Base-by-base conservation (phyloP, 2,888 invertebrate species). In the Omphaloscelis lunosa region DNA sequence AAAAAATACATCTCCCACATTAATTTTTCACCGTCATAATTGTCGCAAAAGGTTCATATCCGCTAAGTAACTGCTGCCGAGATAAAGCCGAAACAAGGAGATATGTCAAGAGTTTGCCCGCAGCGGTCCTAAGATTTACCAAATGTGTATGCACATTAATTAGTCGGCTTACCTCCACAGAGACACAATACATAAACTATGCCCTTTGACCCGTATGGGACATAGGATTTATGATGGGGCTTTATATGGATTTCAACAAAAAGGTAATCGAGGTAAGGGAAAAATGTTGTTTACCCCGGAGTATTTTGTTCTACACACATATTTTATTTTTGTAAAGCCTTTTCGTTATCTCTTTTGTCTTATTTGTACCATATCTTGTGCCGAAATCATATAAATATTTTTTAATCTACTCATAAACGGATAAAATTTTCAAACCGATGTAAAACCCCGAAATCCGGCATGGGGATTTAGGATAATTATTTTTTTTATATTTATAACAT, bases 181-280 rank as follows among this genome's bases (percentile, higher is more conserved):
- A 73, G 67, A 87, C 70, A 86, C 72, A 82, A 82, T 86, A 82
- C 73, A 86, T 85, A 85, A 85, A 86, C 83, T 82, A 86, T 79
- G 87, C 75, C 76, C 63, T 87, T 86, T 87, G 86, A 87, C 73
- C 86, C 83, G 17, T 63, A 77, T 45, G 63, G 80, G 77, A 39
- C 70, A 73, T 73, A 23, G 72, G 87, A 87, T 87, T 87, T 85
- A 87, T 87, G 83, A 85, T 82, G 70, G 77, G 78, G 80, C 62
- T 87, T 86, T 77, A 78, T 75, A 56, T 68, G 77, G 87, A 82
- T 82, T 85, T 79, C 53, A 48, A 74, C 71, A 71, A 62, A 77
- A 85, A 80, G 77, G 77, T 82, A 78, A 34, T 56, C 20, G 29
- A 17, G 34, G 27, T 69, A 53, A 51, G 27, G 27, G 69, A 79